Conservation (phyloP, 2,888 invertebrate genomes). For the Rhamnusium bicolor region DNA sequence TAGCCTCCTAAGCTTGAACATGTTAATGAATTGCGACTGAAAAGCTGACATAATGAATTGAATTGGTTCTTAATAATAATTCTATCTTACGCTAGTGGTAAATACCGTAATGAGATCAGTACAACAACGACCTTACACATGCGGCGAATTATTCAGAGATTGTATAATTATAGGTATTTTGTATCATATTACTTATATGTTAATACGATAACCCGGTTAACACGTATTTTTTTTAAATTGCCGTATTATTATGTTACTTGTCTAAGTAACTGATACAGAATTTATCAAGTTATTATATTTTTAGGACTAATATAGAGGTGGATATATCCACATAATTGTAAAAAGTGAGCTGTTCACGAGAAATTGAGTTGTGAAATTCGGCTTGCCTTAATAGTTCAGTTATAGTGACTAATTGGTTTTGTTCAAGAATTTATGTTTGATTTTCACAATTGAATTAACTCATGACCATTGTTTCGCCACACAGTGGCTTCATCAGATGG, state of each 20-base stretch:
- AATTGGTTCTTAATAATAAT: not conserved
- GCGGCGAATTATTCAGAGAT: not conserved
- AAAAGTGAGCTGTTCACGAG: not conserved
- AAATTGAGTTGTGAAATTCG: not conserved
- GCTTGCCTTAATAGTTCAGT: not conserved
- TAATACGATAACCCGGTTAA: not conserved
- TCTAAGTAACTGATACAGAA: not conserved
- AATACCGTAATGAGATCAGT: not conserved
- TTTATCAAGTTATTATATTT: not conserved
- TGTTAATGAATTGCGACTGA: conserved; percentile 2
- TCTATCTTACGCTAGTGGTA: not conserved
- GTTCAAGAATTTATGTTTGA: too few species aligned
- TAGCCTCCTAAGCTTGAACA: conserved; percentile 33
- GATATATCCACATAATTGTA: not conserved
- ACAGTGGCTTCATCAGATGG: too few species aligned
- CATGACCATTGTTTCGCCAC: too few species aligned
- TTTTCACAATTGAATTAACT: too few species aligned
- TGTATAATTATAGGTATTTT: conserved; percentile 11
- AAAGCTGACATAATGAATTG: not conserved
- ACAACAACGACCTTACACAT: not conserved
- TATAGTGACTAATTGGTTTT: too few species aligned
- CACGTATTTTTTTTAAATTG: not conserved
- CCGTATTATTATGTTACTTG: not conserved
- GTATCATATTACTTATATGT: not conserved
- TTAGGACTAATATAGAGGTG: not conserved